Percentiles rank a stretch among this genome's conserved stretches.
These are phyloP conservation scores for Physella acuta DNA, from an alignment of 1,140 invertebrate genomes.

Conservation along the genomic window DNA sequence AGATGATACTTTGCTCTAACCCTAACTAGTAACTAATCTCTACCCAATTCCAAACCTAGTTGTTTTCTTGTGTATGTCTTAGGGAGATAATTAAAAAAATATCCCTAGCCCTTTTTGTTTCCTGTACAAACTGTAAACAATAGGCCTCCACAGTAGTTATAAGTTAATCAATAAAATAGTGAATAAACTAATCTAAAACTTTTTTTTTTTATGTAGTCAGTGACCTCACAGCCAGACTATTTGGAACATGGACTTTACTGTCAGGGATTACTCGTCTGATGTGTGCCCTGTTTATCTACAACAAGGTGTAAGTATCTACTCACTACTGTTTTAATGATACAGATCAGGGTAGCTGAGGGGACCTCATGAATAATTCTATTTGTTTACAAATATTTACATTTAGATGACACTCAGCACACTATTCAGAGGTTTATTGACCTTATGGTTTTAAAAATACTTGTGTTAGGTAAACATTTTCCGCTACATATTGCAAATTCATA, in stretches of 20 bases:
- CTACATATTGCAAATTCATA: neutral
- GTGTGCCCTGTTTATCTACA: conserved; percentile 35
- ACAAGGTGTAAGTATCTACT: conserved; percentile 30
- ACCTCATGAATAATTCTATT: neutral
- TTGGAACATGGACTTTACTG: conserved; percentile 47
- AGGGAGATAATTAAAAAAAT: too few relatives aligned
- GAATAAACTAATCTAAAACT: too few relatives aligned
- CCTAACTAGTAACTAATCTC: too few relatives aligned
- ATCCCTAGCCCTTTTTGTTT: too few relatives aligned
- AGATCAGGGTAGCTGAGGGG: neutral
- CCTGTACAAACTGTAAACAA: too few relatives aligned
- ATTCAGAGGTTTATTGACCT: neutral
- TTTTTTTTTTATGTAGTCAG: conserved; percentile 33
- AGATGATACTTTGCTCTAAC: too few relatives aligned
- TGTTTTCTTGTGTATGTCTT: too few relatives aligned
- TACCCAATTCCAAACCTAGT: too few relatives aligned
- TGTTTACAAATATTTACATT: neutral
- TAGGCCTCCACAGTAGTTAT: too few relatives aligned
- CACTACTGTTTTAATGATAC: neutral
- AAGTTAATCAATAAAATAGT: too few relatives aligned
- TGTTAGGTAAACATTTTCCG: neutral
- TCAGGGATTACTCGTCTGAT: conserved; percentile 32
- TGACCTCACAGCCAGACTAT: conserved; percentile 39
- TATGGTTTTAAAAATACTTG: neutral
- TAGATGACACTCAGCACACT: neutral